phyloP scores from a whole-genome alignment of 2,113 vertebrate genomes.

The Chaetura pelagica region DNA sequence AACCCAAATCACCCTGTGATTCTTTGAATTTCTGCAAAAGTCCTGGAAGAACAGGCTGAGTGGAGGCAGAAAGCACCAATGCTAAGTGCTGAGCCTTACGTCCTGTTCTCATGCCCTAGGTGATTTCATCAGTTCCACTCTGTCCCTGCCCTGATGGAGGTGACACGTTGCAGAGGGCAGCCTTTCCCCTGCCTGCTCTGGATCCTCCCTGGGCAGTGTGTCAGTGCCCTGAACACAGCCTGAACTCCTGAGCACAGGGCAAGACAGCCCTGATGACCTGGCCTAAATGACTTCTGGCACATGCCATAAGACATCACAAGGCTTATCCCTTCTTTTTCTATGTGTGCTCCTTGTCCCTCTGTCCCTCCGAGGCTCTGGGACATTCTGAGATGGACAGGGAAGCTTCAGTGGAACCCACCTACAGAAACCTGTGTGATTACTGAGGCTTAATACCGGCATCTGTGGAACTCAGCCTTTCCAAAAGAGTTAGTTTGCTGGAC shows the following conservation, averaged over 20 bases:
- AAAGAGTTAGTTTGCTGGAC: background rate
- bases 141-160: background rate
- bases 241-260: background rate
- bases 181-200: background rate
- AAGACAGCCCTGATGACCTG: background rate
- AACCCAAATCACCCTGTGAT: too few relatives aligned
- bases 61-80: background rate
- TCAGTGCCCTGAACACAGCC: rapidly evolving
- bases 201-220: rapidly evolving
- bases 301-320: background rate
- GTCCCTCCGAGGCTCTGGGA: background rate
- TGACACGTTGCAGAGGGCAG: background rate
- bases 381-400: background rate
- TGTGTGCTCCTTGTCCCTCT: background rate
- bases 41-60: background rate
- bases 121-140: background rate
- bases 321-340: background rate
- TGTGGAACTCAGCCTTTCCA: slow-evolving; percentile 9
- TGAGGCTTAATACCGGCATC: background rate
- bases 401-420: background rate
- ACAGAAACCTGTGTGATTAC: background rate
- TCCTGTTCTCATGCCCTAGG: background rate
- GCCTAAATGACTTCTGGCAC: background rate
- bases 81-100: rapidly evolving
- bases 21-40: background rate